Conservation (phyloP, 2,888 invertebrate species). For the Micropterix aruncella region DNA sequence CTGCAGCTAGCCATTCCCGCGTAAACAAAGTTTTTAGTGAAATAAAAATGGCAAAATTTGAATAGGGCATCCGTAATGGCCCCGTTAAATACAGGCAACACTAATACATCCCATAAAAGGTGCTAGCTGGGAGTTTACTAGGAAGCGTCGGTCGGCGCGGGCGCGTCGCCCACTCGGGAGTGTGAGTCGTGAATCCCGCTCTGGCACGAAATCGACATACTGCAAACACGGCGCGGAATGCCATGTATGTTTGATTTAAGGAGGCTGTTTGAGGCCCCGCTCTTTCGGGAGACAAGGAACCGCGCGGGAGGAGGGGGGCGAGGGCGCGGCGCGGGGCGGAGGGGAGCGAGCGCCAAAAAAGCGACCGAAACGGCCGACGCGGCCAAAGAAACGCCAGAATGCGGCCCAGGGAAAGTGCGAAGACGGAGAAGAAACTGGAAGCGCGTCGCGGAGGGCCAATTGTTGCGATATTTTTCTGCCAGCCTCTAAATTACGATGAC, state of each 20-base stretch:
- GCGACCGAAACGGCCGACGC: too few species aligned
- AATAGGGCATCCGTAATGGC: too few species aligned
- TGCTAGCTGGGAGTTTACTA: too few species aligned
- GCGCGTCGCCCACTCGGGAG: neutral
- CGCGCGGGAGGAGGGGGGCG: constrained; percentile 7
- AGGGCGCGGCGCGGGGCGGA: constrained; percentile 5
- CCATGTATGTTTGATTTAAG: constrained; percentile 7
- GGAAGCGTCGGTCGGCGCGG: too few species aligned
- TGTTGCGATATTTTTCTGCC: too few species aligned
- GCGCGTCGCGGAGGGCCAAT: neutral
- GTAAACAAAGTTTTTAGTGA: too few species aligned
- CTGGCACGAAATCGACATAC: constrained; percentile 4
- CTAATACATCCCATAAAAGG: too few species aligned
- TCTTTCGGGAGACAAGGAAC: neutral
- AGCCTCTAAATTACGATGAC: too few species aligned
- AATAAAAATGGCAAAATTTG: too few species aligned
- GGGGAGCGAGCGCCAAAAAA: too few species aligned
- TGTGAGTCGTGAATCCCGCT: neutral
- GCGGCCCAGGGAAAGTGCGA: neutral
- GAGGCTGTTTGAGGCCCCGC: neutral
- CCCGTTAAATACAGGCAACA: too few species aligned
- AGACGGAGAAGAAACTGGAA: neutral
- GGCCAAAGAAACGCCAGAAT: neutral
- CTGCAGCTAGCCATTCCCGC: too few species aligned
- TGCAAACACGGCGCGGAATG: constrained; percentile 4